A percentile compares a stretch with the other conserved stretches of the same genome.
phyloP scores from a whole-genome alignment of 2,797 vertebrate genomes.

The Gallinago stenura region DNA sequence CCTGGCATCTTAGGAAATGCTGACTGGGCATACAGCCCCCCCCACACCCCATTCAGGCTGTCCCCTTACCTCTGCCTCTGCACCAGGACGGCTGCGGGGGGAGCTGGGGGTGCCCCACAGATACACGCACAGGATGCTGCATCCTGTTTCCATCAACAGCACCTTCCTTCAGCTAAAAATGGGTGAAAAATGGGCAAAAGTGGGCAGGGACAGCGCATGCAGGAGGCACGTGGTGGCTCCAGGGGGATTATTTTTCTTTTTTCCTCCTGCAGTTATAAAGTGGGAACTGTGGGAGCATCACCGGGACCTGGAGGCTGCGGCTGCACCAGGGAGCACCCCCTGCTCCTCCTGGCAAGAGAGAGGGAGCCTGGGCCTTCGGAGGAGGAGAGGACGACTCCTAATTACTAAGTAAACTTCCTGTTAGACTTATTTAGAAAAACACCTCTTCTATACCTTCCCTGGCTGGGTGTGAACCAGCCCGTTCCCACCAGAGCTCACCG shows the following conservation, averaged over 20 bases:
- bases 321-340: neutral
- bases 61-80: accelerated
- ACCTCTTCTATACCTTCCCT: neutral
- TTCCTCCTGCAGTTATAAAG: neutral
- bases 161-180: neutral
- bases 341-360: neutral
- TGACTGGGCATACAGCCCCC: neutral
- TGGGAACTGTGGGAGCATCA: neutral
- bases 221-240: accelerated
- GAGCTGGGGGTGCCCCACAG: neutral
- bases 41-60: accelerated
- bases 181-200: neutral
- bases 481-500: neutral
- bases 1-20: neutral
- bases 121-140: neutral
- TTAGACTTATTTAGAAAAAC: neutral
- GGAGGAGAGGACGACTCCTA: neutral
- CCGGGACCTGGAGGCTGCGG: neutral
- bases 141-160: neutral
- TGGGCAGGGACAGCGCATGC: neutral
- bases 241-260: neutral
- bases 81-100: accelerated
- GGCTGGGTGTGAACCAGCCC: neutral
- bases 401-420: neutral
- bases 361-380: neutral